Evolutionary conservation across 1,140 invertebrate species (phyloP).

Genomic region (Saccostrea glomerata): DNA sequence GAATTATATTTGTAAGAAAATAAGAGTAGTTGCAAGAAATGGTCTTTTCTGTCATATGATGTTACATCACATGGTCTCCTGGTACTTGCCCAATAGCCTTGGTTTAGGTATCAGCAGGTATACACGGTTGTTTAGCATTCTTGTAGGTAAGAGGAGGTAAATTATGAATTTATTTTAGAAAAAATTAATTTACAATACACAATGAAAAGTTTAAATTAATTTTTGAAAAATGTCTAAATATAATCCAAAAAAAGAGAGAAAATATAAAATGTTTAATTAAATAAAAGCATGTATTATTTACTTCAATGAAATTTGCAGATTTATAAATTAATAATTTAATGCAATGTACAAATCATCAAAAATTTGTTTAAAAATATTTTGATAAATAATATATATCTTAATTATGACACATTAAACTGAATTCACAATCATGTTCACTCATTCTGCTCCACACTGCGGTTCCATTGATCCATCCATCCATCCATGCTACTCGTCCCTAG

Average conservation of each 20-base stretch:
- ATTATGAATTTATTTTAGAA: background rate
- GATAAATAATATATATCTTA: no score
- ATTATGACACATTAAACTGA: background rate
- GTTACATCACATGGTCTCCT: background rate
- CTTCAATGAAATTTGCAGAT: no score
- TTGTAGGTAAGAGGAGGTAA: background rate
- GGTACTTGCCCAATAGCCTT: constrained; percentile 7
- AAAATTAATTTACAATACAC: background rate
- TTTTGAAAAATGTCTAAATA: background rate
- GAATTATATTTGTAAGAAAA: background rate
- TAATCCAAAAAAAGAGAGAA: background rate
- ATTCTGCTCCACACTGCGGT: constrained; percentile 21
- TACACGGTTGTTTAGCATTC: background rate
- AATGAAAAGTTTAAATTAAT: background rate
- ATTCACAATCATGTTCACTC: background rate
- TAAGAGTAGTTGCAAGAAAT: background rate
- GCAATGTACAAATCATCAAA: no score
- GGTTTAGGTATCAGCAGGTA: background rate
- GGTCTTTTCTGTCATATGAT: constrained; percentile 4
- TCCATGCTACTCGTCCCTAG: constrained; percentile 49
- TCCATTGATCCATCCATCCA: constrained; percentile 60
- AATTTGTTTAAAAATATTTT: no score
- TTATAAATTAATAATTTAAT: no score
- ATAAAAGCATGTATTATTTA: background rate
- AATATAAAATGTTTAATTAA: background rate